These are phyloP conservation scores for Pemphredon lugubris DNA, from an alignment of 2,888 invertebrate species.

Conservation along the genomic window DNA sequence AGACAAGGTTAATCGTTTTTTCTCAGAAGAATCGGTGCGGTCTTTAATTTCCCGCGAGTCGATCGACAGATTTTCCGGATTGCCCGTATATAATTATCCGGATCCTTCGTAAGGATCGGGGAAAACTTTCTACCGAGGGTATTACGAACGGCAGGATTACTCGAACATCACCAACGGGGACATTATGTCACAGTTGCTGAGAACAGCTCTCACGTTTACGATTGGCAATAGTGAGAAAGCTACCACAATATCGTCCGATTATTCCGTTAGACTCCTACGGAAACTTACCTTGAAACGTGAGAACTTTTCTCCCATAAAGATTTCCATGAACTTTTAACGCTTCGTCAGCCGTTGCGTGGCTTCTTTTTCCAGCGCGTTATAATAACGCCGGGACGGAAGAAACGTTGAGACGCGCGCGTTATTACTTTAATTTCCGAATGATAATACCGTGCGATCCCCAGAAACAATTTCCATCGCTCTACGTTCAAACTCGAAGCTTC, in stretches of 20 bases:
- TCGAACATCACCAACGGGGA: conserved; percentile 25
- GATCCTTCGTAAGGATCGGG: conserved; percentile 8
- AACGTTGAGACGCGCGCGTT: no score
- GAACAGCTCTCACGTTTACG: conserved; percentile 55
- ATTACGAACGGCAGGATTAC: conserved; percentile 28
- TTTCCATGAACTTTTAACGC: conserved; percentile 34
- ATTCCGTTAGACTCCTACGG: conserved; percentile 26
- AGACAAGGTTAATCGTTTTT: no score
- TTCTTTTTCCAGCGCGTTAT: not conserved
- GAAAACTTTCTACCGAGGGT: conserved; percentile 26
- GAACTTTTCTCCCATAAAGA: conserved; percentile 31
- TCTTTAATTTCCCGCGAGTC: not conserved
- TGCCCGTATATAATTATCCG: conserved; percentile 1
- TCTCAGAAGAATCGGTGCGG: no score
- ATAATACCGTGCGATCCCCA: no score
- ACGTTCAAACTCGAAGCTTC: no score
- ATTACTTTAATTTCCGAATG: no score
- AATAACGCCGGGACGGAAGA: not conserved
- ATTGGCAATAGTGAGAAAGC: conserved; percentile 41
- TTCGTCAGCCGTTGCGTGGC: conserved; percentile 2
- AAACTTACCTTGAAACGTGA: conserved; percentile 40
- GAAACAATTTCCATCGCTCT: no score
- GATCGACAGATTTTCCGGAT: conserved; percentile 25
- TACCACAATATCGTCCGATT: conserved; percentile 43
- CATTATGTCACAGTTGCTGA: conserved; percentile 60